Evolutionary conservation across 2,113 vertebrate genomes (phyloP), one percentile per base, ranked within the genome.

Genomic region (Xenopus laevis): DNA sequence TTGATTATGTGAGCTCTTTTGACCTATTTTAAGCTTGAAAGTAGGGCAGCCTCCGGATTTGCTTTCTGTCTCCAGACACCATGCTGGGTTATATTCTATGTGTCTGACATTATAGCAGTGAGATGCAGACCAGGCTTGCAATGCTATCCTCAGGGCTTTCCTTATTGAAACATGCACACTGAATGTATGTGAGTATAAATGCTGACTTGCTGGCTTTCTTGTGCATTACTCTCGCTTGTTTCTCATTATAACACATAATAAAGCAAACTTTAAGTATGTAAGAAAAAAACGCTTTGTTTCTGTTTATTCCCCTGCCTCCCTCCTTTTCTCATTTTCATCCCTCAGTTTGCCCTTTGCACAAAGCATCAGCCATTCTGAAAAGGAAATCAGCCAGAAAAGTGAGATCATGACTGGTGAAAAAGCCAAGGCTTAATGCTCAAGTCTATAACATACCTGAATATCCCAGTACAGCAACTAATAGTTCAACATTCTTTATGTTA

Each of bases 21-120:
- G 90, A 91, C 90, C 91, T 88, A 92, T 91, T 87, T 93, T 92
- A 82, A 83, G 79, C 70, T 79, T 61, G 86, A 87, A 94, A 92
- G 82, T 91, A 84, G 90, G 92, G 76, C 93, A 90, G 83, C 77
- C 71, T 84, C 79, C 78, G 82, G 81, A 83, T 85, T 86, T 84
- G 85, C 83, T 85, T 83, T 84, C 78, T 76, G 83, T 89, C 83
- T 86, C 84, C 79, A 84, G 84, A 82, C 86, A 85, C 69, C 86
- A 82, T 70, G 71, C 80, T 87, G 85, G 80, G 83, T 78, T 77
- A 47, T 78, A 79, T 81, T 80, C 82, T 84, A 78, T 81, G 82
- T 86, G 81, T 85, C 77, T 86, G 83, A 84, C 78, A 82, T 86
- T 84, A 82, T 82, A 83, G 77, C 77, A 67, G 79, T 79, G 77